Evolutionary conservation across 2,888 invertebrate genomes (phyloP).

Genomic region (Allygus modestus): DNA sequence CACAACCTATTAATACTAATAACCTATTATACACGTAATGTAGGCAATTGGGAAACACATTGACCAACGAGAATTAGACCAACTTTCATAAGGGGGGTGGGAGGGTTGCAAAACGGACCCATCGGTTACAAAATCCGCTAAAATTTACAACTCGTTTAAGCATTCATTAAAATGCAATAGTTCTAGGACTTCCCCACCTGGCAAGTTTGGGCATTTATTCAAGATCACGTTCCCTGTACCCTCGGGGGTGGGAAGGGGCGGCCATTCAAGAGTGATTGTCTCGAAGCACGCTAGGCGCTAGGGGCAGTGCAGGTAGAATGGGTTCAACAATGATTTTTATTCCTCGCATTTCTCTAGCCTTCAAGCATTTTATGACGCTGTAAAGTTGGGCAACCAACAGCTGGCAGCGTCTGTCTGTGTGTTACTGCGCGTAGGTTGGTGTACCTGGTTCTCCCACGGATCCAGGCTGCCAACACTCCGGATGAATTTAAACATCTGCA

Average conservation of each 20-base stretch:
- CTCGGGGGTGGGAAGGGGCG: neutral
- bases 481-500: too few relatives aligned
- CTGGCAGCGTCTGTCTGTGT: slow-evolving; percentile 7
- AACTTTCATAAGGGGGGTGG: too few relatives aligned
- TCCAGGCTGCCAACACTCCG: neutral
- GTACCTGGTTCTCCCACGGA: slow-evolving; percentile 35
- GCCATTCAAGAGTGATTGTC: neutral
- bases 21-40: too few relatives aligned
- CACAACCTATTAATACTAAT: too few relatives aligned
- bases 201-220: neutral
- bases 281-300: neutral
- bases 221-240: neutral
- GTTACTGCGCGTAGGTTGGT: slow-evolving; percentile 14
- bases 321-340: neutral
- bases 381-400: slow-evolving; percentile 39
- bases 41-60: too few relatives aligned
- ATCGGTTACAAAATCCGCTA: too few relatives aligned
- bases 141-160: too few relatives aligned
- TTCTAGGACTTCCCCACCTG: neutral
- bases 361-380: neutral
- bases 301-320: neutral
- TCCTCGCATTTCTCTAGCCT: neutral
- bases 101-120: too few relatives aligned
- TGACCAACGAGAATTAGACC: too few relatives aligned
- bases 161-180: neutral